Percentiles rank a stretch among this genome's conserved stretches.
phyloP scores from a whole-genome alignment of 2,888 invertebrate genomes.

The Abscondita cerata region DNA sequence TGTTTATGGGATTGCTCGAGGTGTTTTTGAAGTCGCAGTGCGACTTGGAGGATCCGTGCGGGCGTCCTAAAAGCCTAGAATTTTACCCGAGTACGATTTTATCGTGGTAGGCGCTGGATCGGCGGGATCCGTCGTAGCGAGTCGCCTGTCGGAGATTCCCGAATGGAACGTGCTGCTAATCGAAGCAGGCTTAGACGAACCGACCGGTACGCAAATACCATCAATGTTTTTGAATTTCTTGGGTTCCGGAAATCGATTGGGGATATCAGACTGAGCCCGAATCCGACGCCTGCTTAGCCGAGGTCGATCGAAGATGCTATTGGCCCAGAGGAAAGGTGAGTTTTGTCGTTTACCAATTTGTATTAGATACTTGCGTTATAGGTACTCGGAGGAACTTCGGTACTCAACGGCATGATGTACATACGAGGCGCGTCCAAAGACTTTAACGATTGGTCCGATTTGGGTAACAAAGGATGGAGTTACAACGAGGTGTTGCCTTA shows the following conservation, averaged over 20 bases:
- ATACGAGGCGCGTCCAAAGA: conserved; percentile 82
- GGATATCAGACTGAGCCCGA: conserved; percentile 92
- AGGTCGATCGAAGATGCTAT: conserved; percentile 56
- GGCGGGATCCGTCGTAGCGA: conserved; percentile 83
- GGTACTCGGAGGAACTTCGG: conserved; percentile 87
- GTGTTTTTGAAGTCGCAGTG: conserved; percentile 87
- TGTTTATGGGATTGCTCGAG: conserved; percentile 88
- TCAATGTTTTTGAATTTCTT: conserved; percentile 86
- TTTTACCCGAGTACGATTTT: conserved; percentile 78
- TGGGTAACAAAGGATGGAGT: conserved; percentile 88
- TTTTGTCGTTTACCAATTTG: conserved; percentile 77
- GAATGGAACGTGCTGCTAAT: conserved; percentile 81
- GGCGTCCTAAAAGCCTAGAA: conserved; percentile 68
- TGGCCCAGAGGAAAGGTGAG: neutral
- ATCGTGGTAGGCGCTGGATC: conserved; percentile 88
- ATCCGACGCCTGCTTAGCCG: conserved; percentile 78
- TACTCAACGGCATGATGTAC: conserved; percentile 90
- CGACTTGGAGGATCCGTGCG: conserved; percentile 87
- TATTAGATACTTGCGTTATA: conserved; percentile 92
- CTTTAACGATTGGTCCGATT: conserved; percentile 86
- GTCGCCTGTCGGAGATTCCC: conserved; percentile 78
- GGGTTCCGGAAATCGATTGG: conserved; percentile 89
- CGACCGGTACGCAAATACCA: conserved; percentile 89
- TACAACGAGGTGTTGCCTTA: conserved; percentile 85
- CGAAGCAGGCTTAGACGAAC: conserved; percentile 90